Evolutionary conservation across 2,888 invertebrate species (phyloP), one percentile per base, ranked within the genome.

Genomic region (Cryptops parisi): DNA sequence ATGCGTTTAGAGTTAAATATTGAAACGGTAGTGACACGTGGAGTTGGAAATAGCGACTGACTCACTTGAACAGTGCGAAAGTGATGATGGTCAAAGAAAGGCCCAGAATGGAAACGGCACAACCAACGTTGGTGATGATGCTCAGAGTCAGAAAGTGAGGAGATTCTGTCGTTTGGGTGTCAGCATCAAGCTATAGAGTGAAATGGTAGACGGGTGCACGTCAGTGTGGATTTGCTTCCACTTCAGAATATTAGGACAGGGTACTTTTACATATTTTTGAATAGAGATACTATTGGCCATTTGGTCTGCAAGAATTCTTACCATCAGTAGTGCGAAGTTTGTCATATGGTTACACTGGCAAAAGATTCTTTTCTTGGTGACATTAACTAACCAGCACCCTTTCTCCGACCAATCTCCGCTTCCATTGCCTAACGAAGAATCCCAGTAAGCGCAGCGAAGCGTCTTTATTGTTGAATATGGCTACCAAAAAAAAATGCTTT

Each of bases 311-410:
- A n/a, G n/a, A 22, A 22, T 26, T 17, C 1, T 44, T 39, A 53
- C 89, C 90, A 90, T 90, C 27, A 91, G 74, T 54, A 91, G 79
- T 0, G 90, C 90, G 71, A 91, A 91, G 73, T 89, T 89, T 17
- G 90, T 91, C 58, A 91, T 74, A 67, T 91, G 91, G 60, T 86
- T 82, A 66, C 90, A 91, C 55, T 82, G 79, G 70, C 91, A 91
- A 25, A 82, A 76, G 0, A 90, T 90, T 38, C 19, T 23, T 68
- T 90, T 88, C 0, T 82, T 81, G 4, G 72, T 66, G 71, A 91
- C 91, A 33, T 84, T 82, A 63, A 77, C 75, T 56, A 82, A 80
- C 47, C 78, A 75, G 63, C 93, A 93, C 15, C 91, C 91, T 70
- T 86, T 87, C 58, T 84, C 81, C 0, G 88, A 88, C 90, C 90